Conservation (phyloP, 2,113 vertebrate genomes). For the Sisor rabdophorus region DNA sequence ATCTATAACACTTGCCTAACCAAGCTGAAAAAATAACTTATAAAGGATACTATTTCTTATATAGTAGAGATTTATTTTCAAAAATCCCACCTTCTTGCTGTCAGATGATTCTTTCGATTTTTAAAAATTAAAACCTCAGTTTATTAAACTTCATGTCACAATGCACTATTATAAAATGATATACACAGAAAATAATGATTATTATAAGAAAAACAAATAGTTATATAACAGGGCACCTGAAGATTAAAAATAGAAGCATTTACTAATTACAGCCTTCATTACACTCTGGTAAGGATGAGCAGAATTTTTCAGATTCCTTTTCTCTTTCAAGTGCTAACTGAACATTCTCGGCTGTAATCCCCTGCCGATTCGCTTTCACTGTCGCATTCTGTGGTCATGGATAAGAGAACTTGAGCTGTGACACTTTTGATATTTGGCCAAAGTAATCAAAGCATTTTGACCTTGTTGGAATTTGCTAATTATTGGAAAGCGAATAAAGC, state of each 20-base stretch:
- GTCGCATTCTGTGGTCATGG: slow-evolving; percentile 32
- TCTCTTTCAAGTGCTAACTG: background rate
- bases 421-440: slow-evolving; percentile 23
- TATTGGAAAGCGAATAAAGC: background rate
- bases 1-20: background rate
- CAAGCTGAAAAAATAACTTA: background rate
- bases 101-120: no score
- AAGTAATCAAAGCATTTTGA: slow-evolving; percentile 32
- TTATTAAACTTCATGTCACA: slow-evolving; percentile 3
- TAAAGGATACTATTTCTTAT: background rate
- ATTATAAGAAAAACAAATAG: background rate
- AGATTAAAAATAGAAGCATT: slow-evolving; percentile 2
- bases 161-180: slow-evolving; percentile 1
- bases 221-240: background rate
- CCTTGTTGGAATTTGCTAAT: background rate
- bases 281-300: slow-evolving; percentile 8
- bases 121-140: background rate
- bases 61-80: no score
- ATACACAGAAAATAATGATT: background rate
- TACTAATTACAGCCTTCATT: slow-evolving; percentile 10
- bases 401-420: background rate
- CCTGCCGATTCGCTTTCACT: slow-evolving; percentile 11
- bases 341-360: slow-evolving; percentile 16
- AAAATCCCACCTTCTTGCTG: no score
- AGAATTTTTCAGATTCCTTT: slow-evolving; percentile 4